Conservation (phyloP, 1,140 invertebrate genomes). For the Trichonephila inaurata region DNA sequence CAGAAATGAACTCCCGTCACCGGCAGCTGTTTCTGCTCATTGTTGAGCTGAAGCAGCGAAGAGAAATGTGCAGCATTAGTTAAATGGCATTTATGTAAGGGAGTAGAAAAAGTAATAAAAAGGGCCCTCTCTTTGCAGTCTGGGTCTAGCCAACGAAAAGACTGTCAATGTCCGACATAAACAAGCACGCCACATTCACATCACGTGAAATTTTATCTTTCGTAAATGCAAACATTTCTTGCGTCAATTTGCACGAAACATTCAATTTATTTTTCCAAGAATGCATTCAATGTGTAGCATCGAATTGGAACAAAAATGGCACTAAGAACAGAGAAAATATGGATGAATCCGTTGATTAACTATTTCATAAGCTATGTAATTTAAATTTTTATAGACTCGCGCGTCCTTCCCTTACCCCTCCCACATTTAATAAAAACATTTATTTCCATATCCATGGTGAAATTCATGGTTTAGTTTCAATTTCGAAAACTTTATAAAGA, state of each 20-base stretch:
- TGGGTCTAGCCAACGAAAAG: slow-evolving; percentile 19
- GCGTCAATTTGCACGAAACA: neutral
- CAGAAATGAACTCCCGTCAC: neutral
- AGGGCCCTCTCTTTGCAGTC: neutral
- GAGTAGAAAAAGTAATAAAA: neutral
- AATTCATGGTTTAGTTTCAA: too few species aligned
- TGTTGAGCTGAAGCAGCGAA: slow-evolving; percentile 34
- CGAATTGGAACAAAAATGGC: neutral
- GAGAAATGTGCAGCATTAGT: slow-evolving; percentile 30
- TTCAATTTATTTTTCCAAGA: neutral
- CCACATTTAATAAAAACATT: neutral
- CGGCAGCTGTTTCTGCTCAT: slow-evolving; percentile 44
- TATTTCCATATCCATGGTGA: too few species aligned
- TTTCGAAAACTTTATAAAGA: too few species aligned
- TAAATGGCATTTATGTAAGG: slow-evolving; percentile 31
- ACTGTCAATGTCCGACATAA: slow-evolving; percentile 1
- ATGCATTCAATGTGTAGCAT: neutral
- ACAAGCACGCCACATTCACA: neutral
- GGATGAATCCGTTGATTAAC: too few species aligned
- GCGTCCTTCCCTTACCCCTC: too few species aligned
- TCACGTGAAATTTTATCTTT: slow-evolving; percentile 2
- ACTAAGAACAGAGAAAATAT: too few species aligned
- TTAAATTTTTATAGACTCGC: neutral
- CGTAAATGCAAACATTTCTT: neutral
- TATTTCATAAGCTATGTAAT: neutral